phyloP scores from a whole-genome alignment of 2,113 vertebrate species.

The Centropus unirufus region DNA sequence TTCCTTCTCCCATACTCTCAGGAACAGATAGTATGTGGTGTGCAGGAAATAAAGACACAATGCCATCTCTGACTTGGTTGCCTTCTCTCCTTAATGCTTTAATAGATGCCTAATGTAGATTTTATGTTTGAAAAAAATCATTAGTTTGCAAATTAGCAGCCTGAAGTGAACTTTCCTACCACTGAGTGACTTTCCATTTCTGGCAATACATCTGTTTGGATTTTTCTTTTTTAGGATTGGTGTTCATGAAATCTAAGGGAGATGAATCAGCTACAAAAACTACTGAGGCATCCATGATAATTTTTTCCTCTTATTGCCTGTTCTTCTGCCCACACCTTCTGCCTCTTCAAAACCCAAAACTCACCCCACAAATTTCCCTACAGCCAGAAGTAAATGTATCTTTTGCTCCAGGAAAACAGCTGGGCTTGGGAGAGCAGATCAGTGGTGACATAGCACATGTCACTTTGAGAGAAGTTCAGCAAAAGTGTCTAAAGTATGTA shows the following conservation, averaged over 20 bases:
- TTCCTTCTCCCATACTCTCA: neutral
- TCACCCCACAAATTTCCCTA: neutral
- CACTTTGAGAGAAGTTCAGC: neutral
- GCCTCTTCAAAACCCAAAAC: neutral
- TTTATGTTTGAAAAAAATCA: constrained; percentile 10
- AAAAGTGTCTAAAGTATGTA: neutral
- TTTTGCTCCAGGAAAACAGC: constrained; percentile 33
- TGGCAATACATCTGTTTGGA: neutral
- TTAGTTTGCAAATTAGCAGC: constrained; percentile 54
- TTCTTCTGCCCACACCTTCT: neutral
- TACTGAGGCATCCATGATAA: neutral
- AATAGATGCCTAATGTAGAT: constrained; percentile 21
- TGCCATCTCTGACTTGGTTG: neutral
- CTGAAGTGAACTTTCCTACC: constrained; percentile 39
- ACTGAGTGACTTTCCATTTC: constrained; percentile 22
- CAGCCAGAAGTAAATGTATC: neutral
- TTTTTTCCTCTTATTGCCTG: neutral
- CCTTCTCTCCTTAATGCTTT: neutral
- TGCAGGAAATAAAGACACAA: neutral
- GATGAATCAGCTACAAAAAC: neutral
- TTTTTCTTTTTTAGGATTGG: neutral
- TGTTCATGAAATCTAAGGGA: neutral
- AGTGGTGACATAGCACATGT: neutral
- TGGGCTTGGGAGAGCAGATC: neutral
- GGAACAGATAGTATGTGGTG: neutral